Conservation (phyloP, 2,797 vertebrate genomes). For the Platalea minor region DNA sequence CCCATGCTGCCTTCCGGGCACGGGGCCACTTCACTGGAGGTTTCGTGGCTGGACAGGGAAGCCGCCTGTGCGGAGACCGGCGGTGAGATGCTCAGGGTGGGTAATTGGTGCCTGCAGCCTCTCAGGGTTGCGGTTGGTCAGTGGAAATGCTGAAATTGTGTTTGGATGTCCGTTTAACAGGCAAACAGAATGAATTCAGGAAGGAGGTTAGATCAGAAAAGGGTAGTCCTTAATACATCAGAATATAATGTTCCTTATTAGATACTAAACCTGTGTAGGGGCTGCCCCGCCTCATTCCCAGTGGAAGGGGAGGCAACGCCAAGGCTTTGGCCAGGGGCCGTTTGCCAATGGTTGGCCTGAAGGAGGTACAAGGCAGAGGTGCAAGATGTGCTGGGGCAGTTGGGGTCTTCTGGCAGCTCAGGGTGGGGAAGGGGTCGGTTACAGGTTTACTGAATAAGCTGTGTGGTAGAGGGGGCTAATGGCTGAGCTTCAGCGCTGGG, state of each 20-base stretch:
- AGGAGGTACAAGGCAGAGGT: not conserved
- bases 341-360: not conserved
- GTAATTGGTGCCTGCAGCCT: not conserved
- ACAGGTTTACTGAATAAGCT: not conserved
- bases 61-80: fast-evolving
- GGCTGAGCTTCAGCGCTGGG: not conserved
- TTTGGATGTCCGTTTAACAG: not conserved
- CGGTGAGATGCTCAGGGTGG: fast-evolving
- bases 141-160: not conserved
- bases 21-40: fast-evolving
- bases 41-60: not conserved
- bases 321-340: not conserved
- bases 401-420: not conserved
- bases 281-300: fast-evolving
- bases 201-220: not conserved
- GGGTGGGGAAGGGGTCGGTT: not conserved
- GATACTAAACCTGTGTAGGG: not conserved
- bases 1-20: not conserved
- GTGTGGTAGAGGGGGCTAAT: not conserved
- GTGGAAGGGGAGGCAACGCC: not conserved
- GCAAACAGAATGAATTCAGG: not conserved
- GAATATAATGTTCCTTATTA: not conserved
- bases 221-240: not conserved
- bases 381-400: not conserved
- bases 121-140: fast-evolving